Conservation (phyloP, 2,888 invertebrate species). For the Andrena flavipes region DNA sequence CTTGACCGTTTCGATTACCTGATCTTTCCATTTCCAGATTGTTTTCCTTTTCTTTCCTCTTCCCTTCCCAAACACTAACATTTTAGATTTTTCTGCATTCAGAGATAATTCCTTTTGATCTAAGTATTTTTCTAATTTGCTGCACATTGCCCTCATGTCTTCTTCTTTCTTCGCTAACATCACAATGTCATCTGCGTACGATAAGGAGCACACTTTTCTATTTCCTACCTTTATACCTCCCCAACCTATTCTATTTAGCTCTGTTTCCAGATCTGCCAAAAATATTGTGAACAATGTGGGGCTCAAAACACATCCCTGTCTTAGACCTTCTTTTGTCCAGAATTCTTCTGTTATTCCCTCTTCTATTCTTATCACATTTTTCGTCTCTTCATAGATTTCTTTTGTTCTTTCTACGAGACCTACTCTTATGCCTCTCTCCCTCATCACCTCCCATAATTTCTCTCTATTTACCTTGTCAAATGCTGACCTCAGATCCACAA, state of each 20-base stretch:
- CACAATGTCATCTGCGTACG: too few species aligned
- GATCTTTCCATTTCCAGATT: neutral
- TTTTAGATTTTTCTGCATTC: neutral
- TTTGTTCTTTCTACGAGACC: neutral
- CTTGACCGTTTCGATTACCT: neutral
- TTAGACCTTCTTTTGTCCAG: neutral
- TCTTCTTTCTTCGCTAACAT: too few species aligned
- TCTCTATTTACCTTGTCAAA: too few species aligned
- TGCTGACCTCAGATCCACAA: too few species aligned
- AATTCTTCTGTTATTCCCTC: neutral
- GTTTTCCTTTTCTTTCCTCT: neutral
- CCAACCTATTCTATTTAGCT: neutral
- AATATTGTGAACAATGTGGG: neutral
- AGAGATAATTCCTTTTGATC: neutral
- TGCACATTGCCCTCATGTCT: too few species aligned
- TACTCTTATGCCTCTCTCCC: too few species aligned
- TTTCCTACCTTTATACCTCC: too few species aligned
- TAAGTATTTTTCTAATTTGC: neutral
- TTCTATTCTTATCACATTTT: neutral
- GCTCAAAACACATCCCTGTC: neutral
- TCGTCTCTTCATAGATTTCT: too few species aligned
- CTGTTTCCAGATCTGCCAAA: neutral
- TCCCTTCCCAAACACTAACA: neutral
- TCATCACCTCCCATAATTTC: too few species aligned
- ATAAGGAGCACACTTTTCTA: too few species aligned